Evolutionary conservation across 2,113 vertebrate genomes (phyloP), one percentile per base, ranked within the genome.

Genomic region (Epinephelus moara): DNA sequence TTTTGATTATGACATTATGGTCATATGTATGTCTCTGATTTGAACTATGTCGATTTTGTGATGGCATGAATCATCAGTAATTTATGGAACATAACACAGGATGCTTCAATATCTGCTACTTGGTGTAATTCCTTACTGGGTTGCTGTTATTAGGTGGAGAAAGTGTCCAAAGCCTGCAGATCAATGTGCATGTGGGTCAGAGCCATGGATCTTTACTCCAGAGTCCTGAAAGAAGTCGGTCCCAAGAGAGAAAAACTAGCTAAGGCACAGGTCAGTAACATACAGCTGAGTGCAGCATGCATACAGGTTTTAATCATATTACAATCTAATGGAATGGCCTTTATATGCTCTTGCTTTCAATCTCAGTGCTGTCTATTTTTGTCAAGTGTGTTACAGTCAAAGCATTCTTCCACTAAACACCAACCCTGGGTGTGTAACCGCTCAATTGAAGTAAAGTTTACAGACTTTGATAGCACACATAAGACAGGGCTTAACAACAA

Each of bases 111-210:
- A 9, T 14, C 6, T 19, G 12, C 13, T 27, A n/a, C 11, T 60
- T 27, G 8, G 3, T 71, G 0, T 0, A 21, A 76, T n/a, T 53
- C 23, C 1, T 66, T 14, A 6, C 66, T 81, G 7, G 79, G n/a
- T 52, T 76, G 6, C 33, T 87, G 27, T 23, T 72, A 6, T 49
- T 37, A 92, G 85, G 96, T 96, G 52, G 96, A 97, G 75, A 97
- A 96, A 60, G 95, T 96, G n/a, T 97, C 96, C 61, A 96, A 92
- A 88, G 96, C 96, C 0, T 98, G 96, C 68, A 96, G 88, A 77
- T 97, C 96, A 14, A 96, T 97, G 96, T 97, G 96, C 70, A 95
- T 96, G 95, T 96, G 96, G 96, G 97, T 96, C 50, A 95, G 95
- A 88, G 96, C 96, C 2, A 96, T 96, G 95, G 94, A 96, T 85